Evolutionary conservation across 2,113 vertebrate genomes (phyloP).

Genomic region (Plotosus lineatus): DNA sequence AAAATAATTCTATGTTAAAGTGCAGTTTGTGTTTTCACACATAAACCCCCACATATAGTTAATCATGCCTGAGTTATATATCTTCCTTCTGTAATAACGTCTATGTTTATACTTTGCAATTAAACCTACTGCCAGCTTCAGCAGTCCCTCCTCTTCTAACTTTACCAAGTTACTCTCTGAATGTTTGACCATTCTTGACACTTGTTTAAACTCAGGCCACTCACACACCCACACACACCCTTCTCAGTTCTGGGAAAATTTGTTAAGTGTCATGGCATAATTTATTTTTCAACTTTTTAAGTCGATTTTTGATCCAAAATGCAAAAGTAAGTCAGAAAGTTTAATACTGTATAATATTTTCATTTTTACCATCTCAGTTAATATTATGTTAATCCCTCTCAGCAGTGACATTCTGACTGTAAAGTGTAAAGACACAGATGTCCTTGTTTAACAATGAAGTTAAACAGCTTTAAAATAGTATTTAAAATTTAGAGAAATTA

Average conservation of each 20-base stretch:
- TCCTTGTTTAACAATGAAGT: not conserved
- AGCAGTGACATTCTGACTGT: not conserved
- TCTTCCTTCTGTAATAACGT: not conserved
- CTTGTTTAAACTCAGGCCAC: not conserved
- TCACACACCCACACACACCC: not conserved
- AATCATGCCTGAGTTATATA: not conserved
- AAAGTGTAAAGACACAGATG: not conserved
- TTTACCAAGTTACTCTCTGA: not conserved
- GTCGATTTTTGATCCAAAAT: too few relatives aligned
- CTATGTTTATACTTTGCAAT: not conserved
- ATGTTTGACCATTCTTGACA: not conserved
- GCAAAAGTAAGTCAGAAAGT: too few relatives aligned
- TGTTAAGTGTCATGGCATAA: not conserved
- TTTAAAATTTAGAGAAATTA: conserved; percentile 4
- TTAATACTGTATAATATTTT: too few relatives aligned
- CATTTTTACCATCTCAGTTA: not conserved
- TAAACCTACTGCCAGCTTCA: not conserved
- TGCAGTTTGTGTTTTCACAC: not conserved
- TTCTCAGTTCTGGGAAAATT: not conserved
- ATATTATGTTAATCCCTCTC: not conserved
- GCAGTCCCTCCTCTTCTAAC: not conserved
- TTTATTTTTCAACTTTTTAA: not conserved
- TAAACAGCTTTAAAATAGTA: not conserved
- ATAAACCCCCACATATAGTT: conserved; percentile 8
- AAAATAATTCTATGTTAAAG: not conserved